Base-by-base conservation (phyloP, 2,888 invertebrate species). In the Agonopterix arenella region DNA sequence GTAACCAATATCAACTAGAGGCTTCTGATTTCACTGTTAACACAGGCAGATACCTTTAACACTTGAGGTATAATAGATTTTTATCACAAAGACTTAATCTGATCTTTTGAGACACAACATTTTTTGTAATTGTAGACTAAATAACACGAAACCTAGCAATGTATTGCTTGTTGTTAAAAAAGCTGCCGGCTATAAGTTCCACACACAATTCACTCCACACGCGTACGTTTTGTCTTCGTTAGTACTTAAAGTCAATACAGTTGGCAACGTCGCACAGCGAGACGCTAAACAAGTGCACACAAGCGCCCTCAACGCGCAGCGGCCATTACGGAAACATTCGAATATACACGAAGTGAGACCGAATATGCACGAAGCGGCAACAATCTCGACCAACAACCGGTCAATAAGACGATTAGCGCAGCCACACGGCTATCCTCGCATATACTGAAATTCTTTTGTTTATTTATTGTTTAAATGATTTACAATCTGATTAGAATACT, bases 251-350 rank as follows among this genome's bases (percentile, higher is more conserved):
- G 85, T 88, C 85, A 83, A 86, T 88, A 88, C 80, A 88, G 79
- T 83, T 89, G 90, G 89, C 90, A 90, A 90, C 90, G 85, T 84
- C 85, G 90, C 89, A 80, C 76, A 76, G 73, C 74, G 73, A 84
- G 89, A 89, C 88, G 89, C 89, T 82, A 86, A 86, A 86, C 86
- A 86, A 83, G 83, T 80, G 82, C 74, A 80, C 85, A 73, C 77
- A 66, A 78, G 90, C 89, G 90, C 89, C 90, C 88, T 73, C 90
- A 84, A 84, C 89, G 83, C 90, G 88, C 89, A 89, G 86, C 84
- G 89, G 88, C 70, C 70, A 69, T 68, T 72, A 72, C 66, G 63
- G 71, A 76, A 82, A 80, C 70, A 67, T 70, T 70, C 77, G 72
- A 77, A 74, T 62, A 57, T 69, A 70, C 64, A 74, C 85, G 86